A percentile compares a stretch with the other conserved stretches of the same genome.
These are phyloP conservation scores for Percopsis omiscomaycus DNA, from an alignment of 2,797 vertebrate genomes.

Conservation along the genomic window DNA sequence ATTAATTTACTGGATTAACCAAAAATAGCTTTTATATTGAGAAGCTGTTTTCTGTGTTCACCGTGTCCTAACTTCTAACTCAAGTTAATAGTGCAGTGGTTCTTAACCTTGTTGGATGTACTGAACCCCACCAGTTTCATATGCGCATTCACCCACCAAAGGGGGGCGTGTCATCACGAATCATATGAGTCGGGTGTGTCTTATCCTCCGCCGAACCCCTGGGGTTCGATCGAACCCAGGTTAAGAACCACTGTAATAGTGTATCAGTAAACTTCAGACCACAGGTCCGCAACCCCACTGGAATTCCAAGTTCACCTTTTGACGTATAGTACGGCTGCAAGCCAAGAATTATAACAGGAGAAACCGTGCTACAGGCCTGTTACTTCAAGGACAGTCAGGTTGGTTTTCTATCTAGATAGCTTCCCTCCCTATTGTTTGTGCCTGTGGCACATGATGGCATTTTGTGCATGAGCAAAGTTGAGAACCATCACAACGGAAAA, in stretches of 20 bases:
- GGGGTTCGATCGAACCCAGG: too few species aligned
- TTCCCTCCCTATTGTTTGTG: conserved; percentile 20
- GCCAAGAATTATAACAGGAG: conserved; percentile 32
- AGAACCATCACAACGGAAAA: conserved; percentile 19
- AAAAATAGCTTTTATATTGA: too few species aligned
- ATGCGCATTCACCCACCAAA: too few species aligned
- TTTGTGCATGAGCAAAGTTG: neutral
- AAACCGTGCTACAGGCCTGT: conserved; percentile 27
- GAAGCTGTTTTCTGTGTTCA: too few species aligned
- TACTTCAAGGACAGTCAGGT: conserved; percentile 29
- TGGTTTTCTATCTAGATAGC: conserved; percentile 1
- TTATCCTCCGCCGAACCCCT: too few species aligned
- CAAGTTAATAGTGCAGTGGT: neutral
- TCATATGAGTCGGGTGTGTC: too few species aligned
- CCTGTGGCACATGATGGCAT: conserved; percentile 7
- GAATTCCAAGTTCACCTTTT: conserved; percentile 17
- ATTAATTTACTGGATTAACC: too few species aligned
- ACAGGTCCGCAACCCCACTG: conserved; percentile 13
- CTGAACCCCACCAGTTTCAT: too few species aligned
- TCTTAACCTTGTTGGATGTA: too few species aligned
- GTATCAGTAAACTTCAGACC: conserved; percentile 5
- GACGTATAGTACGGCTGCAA: conserved; percentile 5
- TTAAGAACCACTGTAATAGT: too few species aligned
- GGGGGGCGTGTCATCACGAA: too few species aligned
- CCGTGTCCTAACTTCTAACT: too few species aligned